A percentile compares a stretch with the other conserved stretches of the same genome.
These are phyloP conservation scores for Chaetophractus vellerosus DNA, from an alignment of 2,797 vertebrate species.

Conservation along the genomic window DNA sequence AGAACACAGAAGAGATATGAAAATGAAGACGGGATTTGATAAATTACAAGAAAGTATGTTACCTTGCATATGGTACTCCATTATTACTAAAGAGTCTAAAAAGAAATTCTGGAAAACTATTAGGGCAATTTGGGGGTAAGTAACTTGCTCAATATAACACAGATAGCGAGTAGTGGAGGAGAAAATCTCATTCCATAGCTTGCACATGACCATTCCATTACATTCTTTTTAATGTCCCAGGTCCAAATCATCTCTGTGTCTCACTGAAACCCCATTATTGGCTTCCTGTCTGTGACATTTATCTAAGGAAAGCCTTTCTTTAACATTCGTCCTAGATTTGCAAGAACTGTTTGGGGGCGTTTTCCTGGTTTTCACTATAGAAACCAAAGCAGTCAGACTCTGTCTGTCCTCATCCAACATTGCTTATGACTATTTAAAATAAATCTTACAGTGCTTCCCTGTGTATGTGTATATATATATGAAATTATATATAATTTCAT, in stretches of 20 bases:
- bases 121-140: background rate
- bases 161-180: background rate
- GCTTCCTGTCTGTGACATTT: background rate
- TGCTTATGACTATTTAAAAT: too few species aligned
- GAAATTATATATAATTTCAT: too few species aligned
- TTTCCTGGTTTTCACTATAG: background rate
- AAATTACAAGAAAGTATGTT: background rate
- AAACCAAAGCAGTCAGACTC: background rate
- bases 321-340: background rate
- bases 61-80: background rate
- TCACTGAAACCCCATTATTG: background rate
- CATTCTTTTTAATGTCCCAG: background rate
- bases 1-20: background rate
- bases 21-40: background rate
- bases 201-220: background rate
- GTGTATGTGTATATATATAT: too few species aligned
- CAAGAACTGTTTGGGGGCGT: background rate
- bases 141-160: background rate
- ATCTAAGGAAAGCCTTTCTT: background rate
- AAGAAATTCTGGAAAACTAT: constrained; percentile 23
- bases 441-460: too few species aligned
- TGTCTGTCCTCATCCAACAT: background rate
- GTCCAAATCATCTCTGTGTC: background rate
- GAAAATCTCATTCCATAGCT: background rate
- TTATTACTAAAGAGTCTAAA: background rate